These are phyloP conservation scores for Malacosoma neustria DNA, from an alignment of 2,888 invertebrate genomes.

Conservation along the genomic window DNA sequence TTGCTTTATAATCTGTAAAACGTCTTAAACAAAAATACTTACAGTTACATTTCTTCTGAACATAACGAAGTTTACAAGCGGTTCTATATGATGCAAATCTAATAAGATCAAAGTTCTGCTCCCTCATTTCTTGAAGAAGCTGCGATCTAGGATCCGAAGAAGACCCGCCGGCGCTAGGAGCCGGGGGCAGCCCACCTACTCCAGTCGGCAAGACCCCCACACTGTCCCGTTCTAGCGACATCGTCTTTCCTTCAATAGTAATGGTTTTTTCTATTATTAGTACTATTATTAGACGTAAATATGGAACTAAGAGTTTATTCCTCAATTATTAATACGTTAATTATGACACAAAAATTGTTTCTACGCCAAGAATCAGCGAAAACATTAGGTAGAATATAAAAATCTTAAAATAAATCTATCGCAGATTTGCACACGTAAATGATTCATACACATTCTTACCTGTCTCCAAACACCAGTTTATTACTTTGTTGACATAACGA, in stretches of 20 bases:
- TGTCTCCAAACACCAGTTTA: slow-evolving; percentile 44
- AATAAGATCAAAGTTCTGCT: slow-evolving; percentile 96
- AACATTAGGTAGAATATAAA: too few relatives aligned
- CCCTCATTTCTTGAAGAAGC: slow-evolving; percentile 88
- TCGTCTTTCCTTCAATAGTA: slow-evolving; percentile 10
- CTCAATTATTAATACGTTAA: slow-evolving; percentile 1
- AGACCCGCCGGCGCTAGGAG: slow-evolving; percentile 18
- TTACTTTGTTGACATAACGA: slow-evolving; percentile 56
- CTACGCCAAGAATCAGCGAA: neutral
- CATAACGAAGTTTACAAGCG: slow-evolving; percentile 96
- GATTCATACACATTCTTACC: slow-evolving; percentile 27
- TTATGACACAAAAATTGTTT: too few relatives aligned
- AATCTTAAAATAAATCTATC: slow-evolving; percentile 3
- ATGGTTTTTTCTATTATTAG: slow-evolving; percentile 3
- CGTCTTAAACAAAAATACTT: too few relatives aligned
- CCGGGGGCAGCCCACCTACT: slow-evolving; percentile 23
- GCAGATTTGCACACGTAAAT: slow-evolving; percentile 6
- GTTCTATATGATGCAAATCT: slow-evolving; percentile 98
- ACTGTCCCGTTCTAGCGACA: slow-evolving; percentile 59
- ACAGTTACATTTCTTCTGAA: slow-evolving; percentile 98
- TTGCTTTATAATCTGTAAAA: too few relatives aligned
- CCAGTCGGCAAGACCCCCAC: slow-evolving; percentile 41
- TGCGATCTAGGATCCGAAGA: slow-evolving; percentile 81
- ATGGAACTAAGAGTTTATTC: slow-evolving; percentile 3
- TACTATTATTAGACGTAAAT: slow-evolving; percentile 3